phyloP scores from a whole-genome alignment of 2,113 vertebrate genomes.

The Onychostoma macrolepis region DNA sequence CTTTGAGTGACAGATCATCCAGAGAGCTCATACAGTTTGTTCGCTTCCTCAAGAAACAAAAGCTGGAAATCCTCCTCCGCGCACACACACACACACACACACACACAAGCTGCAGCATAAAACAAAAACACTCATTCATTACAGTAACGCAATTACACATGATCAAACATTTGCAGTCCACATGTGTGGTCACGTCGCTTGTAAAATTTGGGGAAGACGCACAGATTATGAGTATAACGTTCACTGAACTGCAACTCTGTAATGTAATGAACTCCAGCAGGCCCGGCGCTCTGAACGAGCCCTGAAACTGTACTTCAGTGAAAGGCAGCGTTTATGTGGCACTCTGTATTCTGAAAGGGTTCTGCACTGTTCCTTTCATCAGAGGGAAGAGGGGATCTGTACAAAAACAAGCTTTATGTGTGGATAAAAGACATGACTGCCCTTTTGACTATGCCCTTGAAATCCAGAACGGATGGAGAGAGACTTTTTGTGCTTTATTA shows the following conservation, averaged over 20 bases:
- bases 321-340: constrained; percentile 50
- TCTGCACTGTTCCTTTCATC: constrained; percentile 53
- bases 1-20: constrained; percentile 73
- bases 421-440: constrained; percentile 57
- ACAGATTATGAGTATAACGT: constrained; percentile 26
- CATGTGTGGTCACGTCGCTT: not conserved
- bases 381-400: constrained; percentile 35
- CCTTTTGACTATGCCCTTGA: constrained; percentile 64
- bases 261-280: constrained; percentile 53
- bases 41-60: constrained; percentile 79
- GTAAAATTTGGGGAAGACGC: not conserved
- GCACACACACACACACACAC: constrained; percentile 48
- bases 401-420: constrained; percentile 59
- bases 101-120: not conserved
- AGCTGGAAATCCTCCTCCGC: constrained; percentile 76
- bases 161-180: not conserved
- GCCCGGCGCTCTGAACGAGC: constrained; percentile 46
- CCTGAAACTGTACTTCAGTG: constrained; percentile 51
- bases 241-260: constrained; percentile 38
- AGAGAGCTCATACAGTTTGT: constrained; percentile 70
- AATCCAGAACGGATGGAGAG: constrained; percentile 52
- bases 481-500: constrained; percentile 62
- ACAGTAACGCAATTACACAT: not conserved
- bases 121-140: constrained; percentile 15
- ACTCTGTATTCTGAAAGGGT: constrained; percentile 55